Base-by-base conservation (phyloP, 2,888 invertebrate genomes). In the Carcina quercana region DNA sequence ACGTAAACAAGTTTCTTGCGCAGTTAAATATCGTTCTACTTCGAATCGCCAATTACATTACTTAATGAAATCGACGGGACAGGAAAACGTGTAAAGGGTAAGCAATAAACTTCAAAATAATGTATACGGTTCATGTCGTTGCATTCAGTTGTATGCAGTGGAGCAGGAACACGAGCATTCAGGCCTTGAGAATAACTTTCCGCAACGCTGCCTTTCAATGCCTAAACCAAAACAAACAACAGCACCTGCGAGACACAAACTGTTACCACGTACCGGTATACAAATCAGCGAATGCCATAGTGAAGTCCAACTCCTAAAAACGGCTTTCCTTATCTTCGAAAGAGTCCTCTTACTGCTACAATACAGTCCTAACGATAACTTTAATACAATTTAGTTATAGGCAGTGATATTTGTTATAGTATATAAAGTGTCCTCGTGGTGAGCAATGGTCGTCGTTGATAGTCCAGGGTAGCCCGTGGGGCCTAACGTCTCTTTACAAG, bases 401-500 rank as follows among this genome's bases (percentile, higher is more conserved):
- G 79, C 75, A 78, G 76, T 75, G 70, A 54, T 66, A 62, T 66
- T 60, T n/a, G n/a, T 59, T 63, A 62, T 54, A 59, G 65, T 63
- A 59, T n/a, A n/a, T n/a, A n/a, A n/a, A n/a, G 54, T 63, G 59
- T 76, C 75, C 71, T 71, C 74, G 63, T 60, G 59, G 53, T 51
- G 60, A 67, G 79, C 79, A 47, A 54, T 66, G 63, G 75, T 80
- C 76, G 80, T 79, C 72, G 76, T 57, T 43, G 45, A 58, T 52
- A 59, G 54, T 60, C 62, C 68, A 59, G 59, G 50, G 45, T 42
- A 53, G 44, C 38, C 49, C 45, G 50, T 40, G 38, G 44, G 46
- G 53, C 74, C 92, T 93, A 93, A 88, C 94, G 94, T 93, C 95
- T 93, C 85, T 95, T 95, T 61, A 95, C 94, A 68, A 95, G 87